Conservation (phyloP, 2,797 vertebrate species). For the Tokudaia tokunoshimensis region DNA sequence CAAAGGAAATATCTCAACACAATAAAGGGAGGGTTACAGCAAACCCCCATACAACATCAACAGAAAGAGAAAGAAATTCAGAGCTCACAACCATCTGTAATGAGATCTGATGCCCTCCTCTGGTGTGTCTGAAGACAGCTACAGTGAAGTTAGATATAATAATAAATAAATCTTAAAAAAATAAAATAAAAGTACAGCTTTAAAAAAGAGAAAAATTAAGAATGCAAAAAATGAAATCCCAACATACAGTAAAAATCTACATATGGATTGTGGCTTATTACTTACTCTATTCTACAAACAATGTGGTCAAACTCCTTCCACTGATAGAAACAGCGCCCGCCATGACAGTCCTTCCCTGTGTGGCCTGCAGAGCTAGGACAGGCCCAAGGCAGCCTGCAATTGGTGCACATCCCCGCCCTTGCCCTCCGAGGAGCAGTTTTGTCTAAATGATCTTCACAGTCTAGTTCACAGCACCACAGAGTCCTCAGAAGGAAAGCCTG, state of each 20-base stretch:
- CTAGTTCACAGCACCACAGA: neutral
- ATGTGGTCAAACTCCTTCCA: slow-evolving; percentile 53
- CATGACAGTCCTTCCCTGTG: slow-evolving; percentile 29
- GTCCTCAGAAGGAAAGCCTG: neutral
- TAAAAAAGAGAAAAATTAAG: neutral
- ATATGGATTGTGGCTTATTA: neutral
- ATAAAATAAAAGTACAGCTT: too few relatives aligned
- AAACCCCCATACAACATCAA: neutral
- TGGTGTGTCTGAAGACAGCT: too few relatives aligned
- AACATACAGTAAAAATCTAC: neutral
- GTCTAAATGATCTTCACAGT: neutral
- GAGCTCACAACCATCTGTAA: too few relatives aligned
- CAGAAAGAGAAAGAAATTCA: neutral
- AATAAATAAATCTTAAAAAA: too few relatives aligned
- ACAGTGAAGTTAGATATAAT: too few relatives aligned
- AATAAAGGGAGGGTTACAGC: neutral
- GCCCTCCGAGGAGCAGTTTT: neutral
- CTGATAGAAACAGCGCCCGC: slow-evolving; percentile 71
- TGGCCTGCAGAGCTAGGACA: neutral
- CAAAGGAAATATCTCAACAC: neutral
- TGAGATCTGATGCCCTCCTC: too few relatives aligned
- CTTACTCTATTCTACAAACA: neutral
- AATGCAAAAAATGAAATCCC: neutral
- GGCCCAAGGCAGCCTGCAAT: slow-evolving; percentile 27
- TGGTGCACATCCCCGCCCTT: neutral